A percentile compares a stretch with the other conserved stretches of the same genome.
These are phyloP conservation scores for Sphaeridia pumilis DNA, from an alignment of 2,888 invertebrate genomes.

Conservation along the genomic window DNA sequence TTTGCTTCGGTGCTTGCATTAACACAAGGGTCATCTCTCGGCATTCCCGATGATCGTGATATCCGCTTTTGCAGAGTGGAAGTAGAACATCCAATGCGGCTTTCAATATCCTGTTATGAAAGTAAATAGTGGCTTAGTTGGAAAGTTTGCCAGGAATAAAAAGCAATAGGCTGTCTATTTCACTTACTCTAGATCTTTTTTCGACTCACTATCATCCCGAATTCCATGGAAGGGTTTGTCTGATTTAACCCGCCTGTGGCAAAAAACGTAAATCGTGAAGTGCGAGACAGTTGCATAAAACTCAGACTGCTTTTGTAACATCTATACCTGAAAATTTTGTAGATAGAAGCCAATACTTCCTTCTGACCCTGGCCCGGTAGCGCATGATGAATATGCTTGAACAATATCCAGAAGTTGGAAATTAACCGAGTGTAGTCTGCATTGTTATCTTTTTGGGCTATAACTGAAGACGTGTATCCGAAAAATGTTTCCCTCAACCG, in stretches of 20 bases:
- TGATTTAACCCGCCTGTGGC: conserved; percentile 3
- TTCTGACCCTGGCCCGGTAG: conserved; percentile 7
- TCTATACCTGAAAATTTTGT: conserved; percentile 4
- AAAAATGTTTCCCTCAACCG: background rate
- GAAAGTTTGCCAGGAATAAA: background rate
- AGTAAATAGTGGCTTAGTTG: background rate
- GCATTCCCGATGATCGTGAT: background rate
- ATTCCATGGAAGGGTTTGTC: conserved; percentile 4
- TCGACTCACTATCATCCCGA: conserved; percentile 1
- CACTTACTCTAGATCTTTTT: conserved; percentile 5
- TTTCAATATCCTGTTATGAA: background rate
- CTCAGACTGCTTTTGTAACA: background rate
- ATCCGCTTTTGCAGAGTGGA: background rate
- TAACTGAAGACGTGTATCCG: background rate
- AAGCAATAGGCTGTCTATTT: background rate
- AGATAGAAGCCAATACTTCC: background rate
- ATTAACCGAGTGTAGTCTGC: conserved; percentile 6
- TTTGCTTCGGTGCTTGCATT: conserved; percentile 2
- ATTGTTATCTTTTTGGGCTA: background rate
- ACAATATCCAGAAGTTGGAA: conserved; percentile 7
- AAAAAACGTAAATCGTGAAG: background rate
- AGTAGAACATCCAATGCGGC: conserved; percentile 3
- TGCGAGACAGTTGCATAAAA: background rate
- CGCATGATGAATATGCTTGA: background rate
- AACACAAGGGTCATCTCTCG: conserved; percentile 5